Conservation (phyloP, 1,140 invertebrate species). For the Dreissena rostriformis region DNA sequence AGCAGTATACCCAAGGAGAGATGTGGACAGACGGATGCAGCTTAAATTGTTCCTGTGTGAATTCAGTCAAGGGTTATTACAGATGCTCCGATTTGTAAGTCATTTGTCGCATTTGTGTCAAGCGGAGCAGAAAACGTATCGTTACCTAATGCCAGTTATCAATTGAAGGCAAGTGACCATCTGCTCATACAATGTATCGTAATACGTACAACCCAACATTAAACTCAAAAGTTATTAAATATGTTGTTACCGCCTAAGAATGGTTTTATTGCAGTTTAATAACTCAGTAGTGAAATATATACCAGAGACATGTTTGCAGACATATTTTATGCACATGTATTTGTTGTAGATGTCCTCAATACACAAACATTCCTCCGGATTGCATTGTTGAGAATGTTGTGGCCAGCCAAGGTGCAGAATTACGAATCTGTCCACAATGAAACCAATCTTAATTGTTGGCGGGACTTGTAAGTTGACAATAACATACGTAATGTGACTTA, state of each 20-base stretch:
- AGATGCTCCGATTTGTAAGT: constrained; percentile 67
- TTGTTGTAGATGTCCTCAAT: constrained; percentile 63
- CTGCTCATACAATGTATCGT: too few relatives aligned
- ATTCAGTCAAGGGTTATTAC: constrained; percentile 65
- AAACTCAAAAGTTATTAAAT: not conserved
- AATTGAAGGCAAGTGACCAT: too few relatives aligned
- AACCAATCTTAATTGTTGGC: constrained; percentile 42
- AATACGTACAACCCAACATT: not conserved
- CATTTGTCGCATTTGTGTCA: too few relatives aligned
- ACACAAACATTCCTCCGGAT: constrained; percentile 58
- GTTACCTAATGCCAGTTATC: too few relatives aligned
- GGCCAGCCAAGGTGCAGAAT: constrained; percentile 58
- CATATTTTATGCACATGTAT: not conserved
- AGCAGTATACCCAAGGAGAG: constrained; percentile 62
- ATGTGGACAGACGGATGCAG: constrained; percentile 71
- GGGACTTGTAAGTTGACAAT: constrained; percentile 50
- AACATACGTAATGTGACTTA: not conserved
- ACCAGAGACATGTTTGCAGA: not conserved
- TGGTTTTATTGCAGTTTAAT: not conserved
- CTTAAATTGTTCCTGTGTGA: constrained; percentile 66
- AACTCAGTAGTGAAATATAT: not conserved
- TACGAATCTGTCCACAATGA: constrained; percentile 44
- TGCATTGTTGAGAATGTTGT: constrained; percentile 68
- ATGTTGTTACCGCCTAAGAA: not conserved
- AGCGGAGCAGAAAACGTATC: too few relatives aligned